Evolutionary conservation across 92 coral and sea anemone species (phyloP).

Genomic region (Siderastrea siderea): DNA sequence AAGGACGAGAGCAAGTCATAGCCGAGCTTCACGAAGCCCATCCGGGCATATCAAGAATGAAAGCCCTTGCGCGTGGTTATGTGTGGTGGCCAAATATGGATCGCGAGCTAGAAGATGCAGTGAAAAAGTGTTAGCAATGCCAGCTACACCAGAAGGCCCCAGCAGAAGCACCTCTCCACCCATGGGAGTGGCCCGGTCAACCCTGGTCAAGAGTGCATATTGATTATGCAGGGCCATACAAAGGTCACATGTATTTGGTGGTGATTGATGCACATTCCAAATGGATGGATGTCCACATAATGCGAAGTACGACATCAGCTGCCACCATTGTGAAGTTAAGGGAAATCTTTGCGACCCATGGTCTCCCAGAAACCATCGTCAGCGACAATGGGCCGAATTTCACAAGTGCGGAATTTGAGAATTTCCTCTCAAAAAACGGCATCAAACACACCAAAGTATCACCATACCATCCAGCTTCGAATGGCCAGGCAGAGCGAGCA

Average conservation of each 20-base stretch:
- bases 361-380: conserved; percentile 55
- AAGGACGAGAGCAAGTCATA: conserved; percentile 42
- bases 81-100: background rate
- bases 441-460: conserved; percentile 54
- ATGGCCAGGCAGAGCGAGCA: too few species aligned
- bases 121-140: conserved; percentile 36
- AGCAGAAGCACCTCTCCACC: too few species aligned
- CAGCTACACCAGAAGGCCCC: conserved; percentile 48
- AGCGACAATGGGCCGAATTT: conserved; percentile 59
- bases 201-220: background rate
- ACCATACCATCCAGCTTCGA: conserved; percentile 55
- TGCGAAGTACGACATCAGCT: conserved; percentile 43
- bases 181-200: too few species aligned
- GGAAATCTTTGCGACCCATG: conserved; percentile 55
- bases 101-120: conserved; percentile 29
- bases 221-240: conserved; percentile 49
- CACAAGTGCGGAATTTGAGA: conserved; percentile 50
- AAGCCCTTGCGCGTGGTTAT: conserved; percentile 20
- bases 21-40: conserved; percentile 50
- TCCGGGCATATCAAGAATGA: conserved; percentile 59
- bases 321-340: conserved; percentile 56
- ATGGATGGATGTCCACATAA: conserved; percentile 57
- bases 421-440: conserved; percentile 28
- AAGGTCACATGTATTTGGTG: conserved; percentile 33
- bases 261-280: conserved; percentile 45